Base-by-base conservation (phyloP, 2,797 vertebrate species). In the Bradypodion ventrale region DNA sequence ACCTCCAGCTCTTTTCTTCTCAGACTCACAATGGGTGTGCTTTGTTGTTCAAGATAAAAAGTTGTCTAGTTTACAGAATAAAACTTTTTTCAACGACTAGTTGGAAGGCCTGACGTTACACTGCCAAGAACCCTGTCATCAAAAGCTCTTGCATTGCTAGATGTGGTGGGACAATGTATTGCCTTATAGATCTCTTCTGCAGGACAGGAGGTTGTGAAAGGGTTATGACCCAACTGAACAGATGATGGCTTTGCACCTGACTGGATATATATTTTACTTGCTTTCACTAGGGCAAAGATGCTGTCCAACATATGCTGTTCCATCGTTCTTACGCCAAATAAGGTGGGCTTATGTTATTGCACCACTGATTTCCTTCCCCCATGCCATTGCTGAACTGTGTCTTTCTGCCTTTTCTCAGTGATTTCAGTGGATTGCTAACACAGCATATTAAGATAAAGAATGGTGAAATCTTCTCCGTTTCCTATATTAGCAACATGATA, bases 11-110 rank as follows among this genome's bases (percentile, higher is more conserved):
- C 27, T 82, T 90, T 68, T 68, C 88, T 90, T 88, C 80, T 84
- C 70, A 76, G 74, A 63, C 35, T 87, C 85, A 76, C 74, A 89
- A 32, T 60, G 74, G 83, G 46, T 87, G 40, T 88, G 68, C 85
- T 93, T 90, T 92, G 62, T 91, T 87, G 72, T 91, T 88, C 78
- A 85, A 91, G 93, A 90, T 86, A 86, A 91, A 56, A 91, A 40
- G 62, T 89, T 90, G 83, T 88, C 82, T 70, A 82, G 91, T 88
- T 91, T 92, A 89, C 78, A 78, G 82, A 81, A 82, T 85, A 86
- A 83, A 81, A 73, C 86, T 80, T 84, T 87, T 80, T 46, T 79
- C 63, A 78, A 59, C 60, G 19, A 1, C 75, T 83, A 78, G 79
- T 87, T 92, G 86, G 89, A 90, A 89, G 85, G 84, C 84, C 85